Base-by-base conservation (phyloP, 2,113 vertebrate species). In the Mesembrinibis cayennensis region DNA sequence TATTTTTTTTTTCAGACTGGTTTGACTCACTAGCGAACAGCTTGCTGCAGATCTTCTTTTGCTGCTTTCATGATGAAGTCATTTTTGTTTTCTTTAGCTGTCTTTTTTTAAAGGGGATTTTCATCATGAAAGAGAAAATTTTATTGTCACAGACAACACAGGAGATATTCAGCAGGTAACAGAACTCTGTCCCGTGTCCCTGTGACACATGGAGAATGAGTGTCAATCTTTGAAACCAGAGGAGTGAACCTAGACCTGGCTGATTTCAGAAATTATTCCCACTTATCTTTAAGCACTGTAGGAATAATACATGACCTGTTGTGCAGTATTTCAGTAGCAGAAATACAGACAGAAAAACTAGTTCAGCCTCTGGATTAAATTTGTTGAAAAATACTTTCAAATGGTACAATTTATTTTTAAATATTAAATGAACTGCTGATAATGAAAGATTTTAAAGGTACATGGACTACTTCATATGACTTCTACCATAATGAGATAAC, bases 91-190 rank as follows among this genome's bases (percentile, higher is more conserved):
- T 79, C 65, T 88, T 89, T 29, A 9, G 20, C 82, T 92, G 49
- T 66, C 80, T 91, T 53, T 83, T 65, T 96, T 89, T 76, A 58
- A 90, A 90, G 62, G 44, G 16, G 34, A 15, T 91, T 90, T 96
- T 85, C 79, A 90, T 82, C 92, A 91, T 18, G 53, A n/a, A 69
- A 91, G 63, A 30, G 63, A 29, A 23, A 72, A 16, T 63, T 42
- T 87, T 93, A 40, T 36, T 79, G 87, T 34, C 73, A 29, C 78
- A 69, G 92, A 10, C 72, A 76, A 13, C 38, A 34, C 8, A 5
- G 81, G 70, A 91, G 85, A 45, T 6, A 11, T 26, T 58, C 82
- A 72, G 82, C 62, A 76, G 81, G 87, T 36, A 55, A 2, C 65
- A 91, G 38, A 93, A 55, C 45, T 66, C 55, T 72, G 73, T 77